Percentiles rank a stretch among this genome's conserved stretches.
Evolutionary conservation across 2,888 invertebrate genomes (phyloP).

Genomic region (Polydesmus complanatus): DNA sequence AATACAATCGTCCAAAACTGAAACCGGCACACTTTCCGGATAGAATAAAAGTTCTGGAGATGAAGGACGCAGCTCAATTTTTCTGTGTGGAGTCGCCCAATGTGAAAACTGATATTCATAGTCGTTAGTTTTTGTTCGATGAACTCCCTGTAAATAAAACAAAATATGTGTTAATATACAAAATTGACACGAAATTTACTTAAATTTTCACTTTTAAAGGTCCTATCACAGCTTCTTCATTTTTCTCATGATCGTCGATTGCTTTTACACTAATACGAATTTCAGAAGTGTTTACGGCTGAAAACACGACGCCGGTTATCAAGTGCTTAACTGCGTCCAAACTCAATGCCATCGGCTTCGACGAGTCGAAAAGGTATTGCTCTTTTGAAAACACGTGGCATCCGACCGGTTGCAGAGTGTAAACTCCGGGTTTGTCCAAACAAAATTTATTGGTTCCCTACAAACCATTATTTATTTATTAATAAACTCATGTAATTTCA

Average conservation of each 20-base stretch:
- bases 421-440: slow-evolving; percentile 51
- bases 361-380: slow-evolving; percentile 39
- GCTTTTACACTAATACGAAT: slow-evolving; percentile 27
- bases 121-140: slow-evolving; percentile 19
- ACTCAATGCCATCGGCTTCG: slow-evolving; percentile 27
- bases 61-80: slow-evolving; percentile 47
- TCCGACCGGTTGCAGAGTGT: slow-evolving; percentile 55
- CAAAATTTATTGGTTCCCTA: slow-evolving; percentile 58
- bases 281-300: slow-evolving; percentile 28
- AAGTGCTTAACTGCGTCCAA: slow-evolving; percentile 26
- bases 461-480: no score
- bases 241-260: slow-evolving; percentile 8
- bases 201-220: slow-evolving; percentile 2
- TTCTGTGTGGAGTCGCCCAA: slow-evolving; percentile 39
- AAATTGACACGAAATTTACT: background rate
- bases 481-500: no score
- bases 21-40: slow-evolving; percentile 44
- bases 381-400: slow-evolving; percentile 60
- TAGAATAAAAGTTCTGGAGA: slow-evolving; percentile 59
- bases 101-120: slow-evolving; percentile 33
- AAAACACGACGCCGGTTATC: slow-evolving; percentile 31
- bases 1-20: slow-evolving; percentile 55
- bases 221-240: background rate
- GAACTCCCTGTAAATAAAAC: slow-evolving; percentile 1
- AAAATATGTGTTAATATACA: background rate